Conservation (phyloP, 1,140 invertebrate genomes). For the Saccostrea glomerata region DNA sequence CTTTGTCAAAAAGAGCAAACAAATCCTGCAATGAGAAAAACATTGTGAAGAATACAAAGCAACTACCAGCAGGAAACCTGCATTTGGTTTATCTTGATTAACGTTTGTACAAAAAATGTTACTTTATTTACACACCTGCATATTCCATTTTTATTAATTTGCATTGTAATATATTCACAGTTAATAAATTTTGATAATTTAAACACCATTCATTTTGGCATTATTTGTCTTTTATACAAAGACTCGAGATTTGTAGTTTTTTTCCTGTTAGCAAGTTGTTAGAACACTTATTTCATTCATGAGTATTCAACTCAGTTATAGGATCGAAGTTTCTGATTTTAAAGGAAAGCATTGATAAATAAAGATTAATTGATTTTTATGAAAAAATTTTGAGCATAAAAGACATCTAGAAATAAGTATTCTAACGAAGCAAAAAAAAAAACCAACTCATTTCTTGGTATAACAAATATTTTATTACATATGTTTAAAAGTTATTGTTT, state of each 20-base stretch:
- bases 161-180: too few relatives aligned
- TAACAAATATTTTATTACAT: background rate
- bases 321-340: slow-evolving; percentile 28
- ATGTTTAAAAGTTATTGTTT: background rate
- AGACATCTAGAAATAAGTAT: slow-evolving; percentile 2
- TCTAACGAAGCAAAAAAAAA: background rate
- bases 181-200: background rate
- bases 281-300: slow-evolving; percentile 9
- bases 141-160: too few relatives aligned
- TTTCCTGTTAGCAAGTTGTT: background rate
- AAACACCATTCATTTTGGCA: background rate
- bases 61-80: background rate
- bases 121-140: too few relatives aligned
- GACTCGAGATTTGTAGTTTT: too few relatives aligned
- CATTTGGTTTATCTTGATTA: background rate
- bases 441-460: background rate
- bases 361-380: background rate
- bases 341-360: background rate
- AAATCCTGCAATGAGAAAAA: background rate
- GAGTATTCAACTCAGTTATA: background rate
- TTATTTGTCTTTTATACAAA: background rate
- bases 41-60: background rate
- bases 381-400: background rate
- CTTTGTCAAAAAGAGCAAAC: background rate
- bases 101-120: too few relatives aligned